Base-by-base conservation (phyloP, 1,140 invertebrate species). In the Stegodyphus dumicola region DNA sequence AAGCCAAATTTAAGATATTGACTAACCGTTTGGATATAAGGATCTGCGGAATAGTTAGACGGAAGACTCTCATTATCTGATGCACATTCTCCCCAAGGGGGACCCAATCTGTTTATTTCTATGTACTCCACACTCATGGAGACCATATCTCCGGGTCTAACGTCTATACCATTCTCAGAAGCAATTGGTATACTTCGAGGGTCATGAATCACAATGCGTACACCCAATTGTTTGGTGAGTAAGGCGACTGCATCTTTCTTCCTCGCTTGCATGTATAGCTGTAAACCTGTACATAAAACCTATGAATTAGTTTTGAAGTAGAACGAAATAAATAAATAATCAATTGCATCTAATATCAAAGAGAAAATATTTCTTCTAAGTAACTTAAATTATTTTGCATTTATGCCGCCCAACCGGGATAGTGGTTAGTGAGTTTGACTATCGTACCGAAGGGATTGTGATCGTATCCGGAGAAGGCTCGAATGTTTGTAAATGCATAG, bases 121-220 rank as follows among this genome's bases (percentile, higher is more conserved):
- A 65, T 56, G 17, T 85, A 85, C 5, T 73, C 75, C 2, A 85
- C 13, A 6, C 15, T 73, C 6, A 85, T 64, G 13, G 75, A 77
- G 6, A 69, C 49, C 84, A 85, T 77, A 54, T 85, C 84, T 15
- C 84, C 75, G 5, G 83, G 83, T 48, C 84, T 49, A 5, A 85
- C 53, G 67, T 85, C 84, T 6, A 85, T 65, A 15, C 84, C 74
- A 17, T 85, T 53, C 33, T 85, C 67, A 6, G 75, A 18, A 5
- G 74, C 65, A 6, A 76, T 64, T 15, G 84, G 84, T 2, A 78
- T 70, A 5, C n/a, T 64, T 2, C 76, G 84, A 0, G 84, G 84
- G 53, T 85, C 75, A 51, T 85, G 84, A 17, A 85, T 54, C 0
- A 77, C 53, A 56, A 85, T 71, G 7, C 84, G 52, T 5, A 85